Evolutionary conservation across 2,797 vertebrate species (phyloP), one percentile per base, ranked within the genome.

Genomic region (Thunnus albacares): DNA sequence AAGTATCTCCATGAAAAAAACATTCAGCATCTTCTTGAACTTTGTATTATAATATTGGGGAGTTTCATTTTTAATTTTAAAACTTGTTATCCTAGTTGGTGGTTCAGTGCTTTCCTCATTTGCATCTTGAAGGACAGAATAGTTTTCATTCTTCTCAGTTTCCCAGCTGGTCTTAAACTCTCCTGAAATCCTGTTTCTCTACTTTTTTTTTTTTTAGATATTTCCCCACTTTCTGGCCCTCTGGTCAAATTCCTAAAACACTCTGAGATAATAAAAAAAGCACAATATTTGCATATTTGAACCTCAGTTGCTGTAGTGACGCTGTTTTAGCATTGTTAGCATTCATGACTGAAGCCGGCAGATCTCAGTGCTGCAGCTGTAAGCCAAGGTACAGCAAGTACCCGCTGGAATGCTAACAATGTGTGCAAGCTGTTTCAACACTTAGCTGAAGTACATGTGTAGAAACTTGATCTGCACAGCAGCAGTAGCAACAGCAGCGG

Each of bases 331-430:
- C 59, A 47, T 47, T 28, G 17, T 43, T 71, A 22, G 43, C 24
- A 47, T 78, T 75, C 45, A 52, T 12, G 62, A 9, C n/a, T 35
- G 61, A 71, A 47, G 38, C 5, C 1, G 13, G 55, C 22, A 47
- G 20, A 13, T 72, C 67, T 13, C 14, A 9, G 41, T 73, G 53
- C 66, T 65, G 79, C 35, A 71, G 79, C 74, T 63, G 55, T 0
- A 4, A 57, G 10, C 45, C 14, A 3, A 28, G 49, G 59, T 9
- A 28, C 20, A 55, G 57, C 35, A 26, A 75, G 45, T 20, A 47
- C 49, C 70, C 26, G 45, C 77, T 58, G 83, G 86, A 89, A 90
- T 90, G 57, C 51, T 3, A 83, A 80, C 77, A 73, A 89, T 80
- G 81, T n/a, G 59, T 35, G 43, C 33, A 17, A 78, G 75, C 80